Evolutionary conservation across 1,140 invertebrate genomes (phyloP), one percentile per base, ranked within the genome.

Genomic region (Hyles vespertilio): DNA sequence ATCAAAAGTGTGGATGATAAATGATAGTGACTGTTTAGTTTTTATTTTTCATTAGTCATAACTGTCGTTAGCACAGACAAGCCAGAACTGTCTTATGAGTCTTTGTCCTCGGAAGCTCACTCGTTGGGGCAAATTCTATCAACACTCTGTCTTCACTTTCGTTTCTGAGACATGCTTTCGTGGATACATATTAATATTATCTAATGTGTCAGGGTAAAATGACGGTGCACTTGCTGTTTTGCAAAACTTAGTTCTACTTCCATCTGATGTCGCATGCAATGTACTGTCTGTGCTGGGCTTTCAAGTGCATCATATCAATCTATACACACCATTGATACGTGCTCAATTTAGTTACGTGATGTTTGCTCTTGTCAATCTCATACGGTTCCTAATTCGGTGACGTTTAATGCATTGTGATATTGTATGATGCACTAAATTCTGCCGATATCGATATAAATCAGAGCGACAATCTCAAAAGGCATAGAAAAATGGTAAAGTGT

Each of bases 141-240:
- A 85, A 74, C 76, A 67, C 60, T 73, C 61, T 73, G 61, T 73
- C 62, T 74, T 81, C 77, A 81, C 75, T 85, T 79, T 71, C 70
- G 40, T 61, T 87, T 88, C 84, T 87, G 86, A 89, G 86, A 89
- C 86, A 89, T 89, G 86, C 84, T 89, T 89, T 87, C 86, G 72
- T 89, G 83, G 86, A 86, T 81, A 66, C 65, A 73, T 67, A 77
- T 70, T 70, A 62, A 70, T 64, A 74, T 66, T 69, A 77, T 73
- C 80, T 85, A 84, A 72, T 86, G 82, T 85, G 81, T 61, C 58
- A 65, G 77, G 75, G 74, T 72, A 74, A 70, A 70, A 82, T 84
- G 84, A 81, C 68, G 71, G 85, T 88, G 83, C 85, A 83, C 63
- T 85, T 80, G 75, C 74, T 47, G 62, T 64, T 81, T 81, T 84